Evolutionary conservation across 2,113 vertebrate genomes (phyloP).

Genomic region (Calypte anna): DNA sequence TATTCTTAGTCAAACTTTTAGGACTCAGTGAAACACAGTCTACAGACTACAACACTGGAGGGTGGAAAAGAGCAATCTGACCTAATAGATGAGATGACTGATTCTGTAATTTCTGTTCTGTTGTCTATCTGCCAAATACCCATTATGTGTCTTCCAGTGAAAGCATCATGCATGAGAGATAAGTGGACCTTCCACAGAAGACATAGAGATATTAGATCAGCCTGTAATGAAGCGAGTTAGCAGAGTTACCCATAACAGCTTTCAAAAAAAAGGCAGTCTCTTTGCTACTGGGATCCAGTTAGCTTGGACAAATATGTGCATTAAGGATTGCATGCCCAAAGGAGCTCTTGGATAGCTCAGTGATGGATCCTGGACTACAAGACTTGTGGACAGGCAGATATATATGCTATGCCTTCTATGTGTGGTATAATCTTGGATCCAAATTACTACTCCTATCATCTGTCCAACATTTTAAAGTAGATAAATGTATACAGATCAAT

Average conservation of each 20-base stretch:
- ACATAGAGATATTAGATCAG: not conserved
- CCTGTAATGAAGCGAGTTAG: not conserved
- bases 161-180: not conserved
- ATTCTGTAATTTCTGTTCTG: not conserved
- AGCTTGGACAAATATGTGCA: not conserved
- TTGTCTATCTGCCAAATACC: not conserved
- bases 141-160: not conserved
- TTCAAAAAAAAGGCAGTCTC: not conserved
- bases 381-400: not conserved
- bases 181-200: not conserved
- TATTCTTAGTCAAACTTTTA: not conserved
- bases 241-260: not conserved
- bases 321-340: not conserved
- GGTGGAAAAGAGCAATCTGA: not conserved
- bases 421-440: not conserved
- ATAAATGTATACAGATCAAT: not conserved
- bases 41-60: not conserved
- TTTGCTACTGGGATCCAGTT: not conserved
- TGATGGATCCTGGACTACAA: not conserved
- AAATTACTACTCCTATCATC: not conserved
- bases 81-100: not conserved
- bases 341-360: not conserved
- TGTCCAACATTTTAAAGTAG: constrained; percentile 1
- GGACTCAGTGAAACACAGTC: not conserved
- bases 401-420: not conserved